These are phyloP conservation scores for Sarcoramphus papa DNA, from an alignment of 2,797 vertebrate genomes.

Conservation along the genomic window DNA sequence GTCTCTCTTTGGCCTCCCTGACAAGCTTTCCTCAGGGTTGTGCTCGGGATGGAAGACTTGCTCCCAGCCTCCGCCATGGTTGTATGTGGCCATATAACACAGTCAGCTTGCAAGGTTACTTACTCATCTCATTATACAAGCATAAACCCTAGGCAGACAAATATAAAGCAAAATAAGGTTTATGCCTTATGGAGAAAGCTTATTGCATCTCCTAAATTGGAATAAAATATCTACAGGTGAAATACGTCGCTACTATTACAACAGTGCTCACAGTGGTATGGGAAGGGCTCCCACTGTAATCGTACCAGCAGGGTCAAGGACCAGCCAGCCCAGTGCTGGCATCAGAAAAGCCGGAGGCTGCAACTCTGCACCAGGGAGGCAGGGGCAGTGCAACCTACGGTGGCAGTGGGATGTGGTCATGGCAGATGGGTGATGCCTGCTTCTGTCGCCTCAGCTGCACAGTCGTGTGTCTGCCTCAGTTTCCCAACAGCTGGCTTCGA, in stretches of 20 bases:
- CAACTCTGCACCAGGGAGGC: not conserved
- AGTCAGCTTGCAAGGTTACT: conserved; percentile 39
- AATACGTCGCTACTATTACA: accelerated
- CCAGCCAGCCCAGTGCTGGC: not conserved
- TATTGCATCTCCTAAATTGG: not conserved
- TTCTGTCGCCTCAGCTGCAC: not conserved
- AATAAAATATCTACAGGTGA: not conserved
- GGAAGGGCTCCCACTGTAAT: not conserved
- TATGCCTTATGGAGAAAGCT: not conserved
- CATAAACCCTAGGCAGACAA: conserved; percentile 20
- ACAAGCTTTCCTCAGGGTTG: not conserved
- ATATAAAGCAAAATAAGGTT: conserved; percentile 30
- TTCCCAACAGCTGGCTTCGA: not conserved
- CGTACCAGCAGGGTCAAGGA: not conserved
- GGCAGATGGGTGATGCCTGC: not conserved
- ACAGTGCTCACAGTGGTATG: not conserved
- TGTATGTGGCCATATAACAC: conserved; percentile 10
- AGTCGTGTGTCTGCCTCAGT: not conserved
- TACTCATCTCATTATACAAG: conserved; percentile 51
- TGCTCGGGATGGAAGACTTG: not conserved
- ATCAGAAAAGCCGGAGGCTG: not conserved
- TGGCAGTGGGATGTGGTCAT: accelerated
- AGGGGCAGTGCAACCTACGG: accelerated
- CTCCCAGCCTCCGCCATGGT: not conserved
- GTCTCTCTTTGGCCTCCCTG: not conserved